phyloP scores from a whole-genome alignment of 1,140 invertebrate genomes.

The Plectrocnemia conspersa region DNA sequence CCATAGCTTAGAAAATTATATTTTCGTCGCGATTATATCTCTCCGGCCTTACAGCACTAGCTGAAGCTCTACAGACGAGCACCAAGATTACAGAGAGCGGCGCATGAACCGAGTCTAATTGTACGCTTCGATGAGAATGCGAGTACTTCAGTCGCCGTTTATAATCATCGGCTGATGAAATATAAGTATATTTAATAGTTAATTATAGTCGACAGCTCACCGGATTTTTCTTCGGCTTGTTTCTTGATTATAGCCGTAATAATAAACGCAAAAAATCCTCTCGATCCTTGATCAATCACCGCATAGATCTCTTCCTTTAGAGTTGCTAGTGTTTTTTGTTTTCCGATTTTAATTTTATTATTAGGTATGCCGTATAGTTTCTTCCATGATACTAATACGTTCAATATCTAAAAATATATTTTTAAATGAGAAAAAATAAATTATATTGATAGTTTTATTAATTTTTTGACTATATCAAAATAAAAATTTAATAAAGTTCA shows the following conservation, averaged over 20 bases:
- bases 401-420: slow-evolving; percentile 23
- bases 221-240: slow-evolving; percentile 22
- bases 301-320: no score
- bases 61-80: slow-evolving; percentile 38
- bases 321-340: no score
- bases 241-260: slow-evolving; percentile 18
- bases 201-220: slow-evolving; percentile 10
- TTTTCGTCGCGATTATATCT: slow-evolving; percentile 35
- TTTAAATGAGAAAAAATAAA: not conserved
- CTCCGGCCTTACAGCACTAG: slow-evolving; percentile 44
- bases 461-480: not conserved
- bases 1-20: slow-evolving; percentile 1
- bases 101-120: slow-evolving; percentile 41
- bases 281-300: no score
- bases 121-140: slow-evolving; percentile 31
- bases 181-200: slow-evolving; percentile 11
- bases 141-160: slow-evolving; percentile 42
- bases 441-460: not conserved
- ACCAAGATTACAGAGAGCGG: slow-evolving; percentile 48
- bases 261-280: no score
- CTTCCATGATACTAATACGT: slow-evolving; percentile 19
- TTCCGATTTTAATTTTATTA: no score
- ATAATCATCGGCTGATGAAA: slow-evolving; percentile 43
- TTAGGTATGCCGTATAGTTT: slow-evolving; percentile 12
- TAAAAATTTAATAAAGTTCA: not conserved